Evolutionary conservation across 2,888 invertebrate genomes (phyloP).

Genomic region (Sphaeridia pumilis): DNA sequence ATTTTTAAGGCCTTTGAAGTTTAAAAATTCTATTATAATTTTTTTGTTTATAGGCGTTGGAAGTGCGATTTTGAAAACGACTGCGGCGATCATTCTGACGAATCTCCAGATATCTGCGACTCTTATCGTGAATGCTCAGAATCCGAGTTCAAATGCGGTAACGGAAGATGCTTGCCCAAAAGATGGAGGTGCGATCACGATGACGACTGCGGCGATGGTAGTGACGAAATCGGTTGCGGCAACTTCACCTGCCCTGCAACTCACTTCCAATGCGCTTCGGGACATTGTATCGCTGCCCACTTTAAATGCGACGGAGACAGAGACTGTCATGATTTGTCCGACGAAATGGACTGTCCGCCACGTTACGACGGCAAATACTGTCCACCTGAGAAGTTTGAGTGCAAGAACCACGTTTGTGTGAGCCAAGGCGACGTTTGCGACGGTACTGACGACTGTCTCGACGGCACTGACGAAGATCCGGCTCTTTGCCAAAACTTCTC

Average conservation of each 20-base stretch:
- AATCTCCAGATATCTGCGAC: conserved; percentile 66
- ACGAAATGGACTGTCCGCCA: conserved; percentile 79
- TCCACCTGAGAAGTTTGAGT: conserved; percentile 80
- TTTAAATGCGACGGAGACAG: conserved; percentile 31
- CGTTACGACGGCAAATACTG: conserved; percentile 78
- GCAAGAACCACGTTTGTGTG: conserved; percentile 83
- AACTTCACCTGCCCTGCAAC: conserved; percentile 47
- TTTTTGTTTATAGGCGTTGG: conserved; percentile 54
- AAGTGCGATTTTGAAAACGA: conserved; percentile 94
- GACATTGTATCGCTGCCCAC: conserved; percentile 77
- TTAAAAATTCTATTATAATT: background rate
- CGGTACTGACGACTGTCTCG: conserved; percentile 85
- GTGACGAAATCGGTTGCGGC: conserved; percentile 69
- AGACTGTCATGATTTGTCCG: conserved; percentile 56
- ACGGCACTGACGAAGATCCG: conserved; percentile 74
- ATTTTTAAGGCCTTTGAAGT: background rate
- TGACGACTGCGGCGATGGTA: conserved; percentile 57
- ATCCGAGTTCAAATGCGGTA: conserved; percentile 76
- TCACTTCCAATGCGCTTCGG: conserved; percentile 82
- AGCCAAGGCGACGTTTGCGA: conserved; percentile 81
- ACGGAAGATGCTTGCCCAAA: conserved; percentile 85
- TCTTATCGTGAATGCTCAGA: conserved; percentile 80
- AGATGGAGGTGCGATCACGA: conserved; percentile 24
- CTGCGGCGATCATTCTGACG: conserved; percentile 87
- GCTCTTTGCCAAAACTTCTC: conserved; percentile 65